Evolutionary conservation across 2,888 invertebrate species (phyloP), one percentile per base, ranked within the genome.

Genomic region (Andrena dorsata): DNA sequence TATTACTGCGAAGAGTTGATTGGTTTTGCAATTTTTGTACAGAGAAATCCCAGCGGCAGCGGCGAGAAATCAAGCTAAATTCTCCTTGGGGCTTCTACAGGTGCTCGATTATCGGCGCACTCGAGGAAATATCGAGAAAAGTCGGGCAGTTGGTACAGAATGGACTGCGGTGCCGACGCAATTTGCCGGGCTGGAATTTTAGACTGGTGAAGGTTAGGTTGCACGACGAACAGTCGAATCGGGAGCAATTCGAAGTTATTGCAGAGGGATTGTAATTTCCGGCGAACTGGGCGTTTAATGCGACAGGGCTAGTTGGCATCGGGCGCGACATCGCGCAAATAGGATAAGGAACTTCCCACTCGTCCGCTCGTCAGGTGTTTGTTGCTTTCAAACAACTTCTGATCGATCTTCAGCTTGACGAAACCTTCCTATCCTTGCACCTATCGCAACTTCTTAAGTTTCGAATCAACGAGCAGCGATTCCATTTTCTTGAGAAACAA

Each of bases 181-280:
- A 82, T 78, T 85, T 76, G 77, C 68, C 69, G 30, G 49, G 16
- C 16, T 23, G 65, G 32, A 76, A 66, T 83, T 83, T 73, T 56
- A n/a, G 53, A 73, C 49, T 26, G 41, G 4, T 28, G 56, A 82
- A 87, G 53, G 73, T 82, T 64, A 69, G 58, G 41, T 71, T 20
- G 32, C 49, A 56, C 7, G 70, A 65, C 41, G 80, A 73, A 73
- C n/a, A 69, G 79, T 41, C 47, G 77, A 84, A 84, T 84, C 84
- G 64, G 75, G 60, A 73, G 75, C 80, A 76, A 83, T 84, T 80
- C 77, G 65, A 10, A 72, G 80, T 78, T 76, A 75, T 75, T 71
- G 77, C 76, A 49, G 56, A 63, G 73, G 80, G 69, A 83, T 83
- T 85, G 87, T 78, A 87, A 87, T 87, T 87, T 87, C 87, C 87